Percentiles rank a stretch among this genome's conserved stretches.
Conservation (phyloP, 2,888 invertebrate species). For the Tenthredo scrophulariae region DNA sequence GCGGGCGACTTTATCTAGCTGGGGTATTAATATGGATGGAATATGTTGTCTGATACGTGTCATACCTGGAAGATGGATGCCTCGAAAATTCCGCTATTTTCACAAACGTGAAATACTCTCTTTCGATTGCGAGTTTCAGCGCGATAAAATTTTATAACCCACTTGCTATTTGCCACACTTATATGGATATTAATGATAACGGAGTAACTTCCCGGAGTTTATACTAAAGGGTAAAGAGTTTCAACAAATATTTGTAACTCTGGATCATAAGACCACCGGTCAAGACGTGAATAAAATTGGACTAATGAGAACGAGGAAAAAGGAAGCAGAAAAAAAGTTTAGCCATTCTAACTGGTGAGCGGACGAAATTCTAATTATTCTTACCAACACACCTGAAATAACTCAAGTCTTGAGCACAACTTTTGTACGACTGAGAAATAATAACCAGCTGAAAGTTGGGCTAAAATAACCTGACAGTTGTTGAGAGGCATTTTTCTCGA, state of each 20-base stretch:
- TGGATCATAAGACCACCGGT: conserved; percentile 6
- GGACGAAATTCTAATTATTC: conserved; percentile 33
- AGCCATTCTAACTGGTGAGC: neutral
- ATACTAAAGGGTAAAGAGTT: neutral
- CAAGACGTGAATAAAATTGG: conserved; percentile 24
- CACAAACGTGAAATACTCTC: neutral
- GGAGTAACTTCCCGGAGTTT: neutral
- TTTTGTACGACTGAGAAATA: conserved; percentile 3
- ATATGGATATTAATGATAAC: conserved; percentile 18
- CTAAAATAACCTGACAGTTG: neutral
- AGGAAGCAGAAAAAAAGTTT: neutral
- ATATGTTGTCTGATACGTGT: conserved; percentile 14
- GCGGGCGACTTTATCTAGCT: neutral
- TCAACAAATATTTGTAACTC: neutral
- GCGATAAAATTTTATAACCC: conserved; percentile 8
- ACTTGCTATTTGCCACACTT: neutral
- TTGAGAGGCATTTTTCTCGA: neutral
- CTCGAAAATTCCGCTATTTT: conserved; percentile 6
- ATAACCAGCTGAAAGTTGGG: neutral
- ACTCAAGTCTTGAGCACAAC: conserved; percentile 17
- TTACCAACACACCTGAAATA: neutral
- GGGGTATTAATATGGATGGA: neutral
- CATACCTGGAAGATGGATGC: conserved; percentile 21
- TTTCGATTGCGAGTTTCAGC: neutral
- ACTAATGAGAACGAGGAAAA: neutral